Percentiles rank a stretch among this genome's conserved stretches.
Conservation (phyloP, 1,140 invertebrate species). For the Tetranychus urticae region DNA sequence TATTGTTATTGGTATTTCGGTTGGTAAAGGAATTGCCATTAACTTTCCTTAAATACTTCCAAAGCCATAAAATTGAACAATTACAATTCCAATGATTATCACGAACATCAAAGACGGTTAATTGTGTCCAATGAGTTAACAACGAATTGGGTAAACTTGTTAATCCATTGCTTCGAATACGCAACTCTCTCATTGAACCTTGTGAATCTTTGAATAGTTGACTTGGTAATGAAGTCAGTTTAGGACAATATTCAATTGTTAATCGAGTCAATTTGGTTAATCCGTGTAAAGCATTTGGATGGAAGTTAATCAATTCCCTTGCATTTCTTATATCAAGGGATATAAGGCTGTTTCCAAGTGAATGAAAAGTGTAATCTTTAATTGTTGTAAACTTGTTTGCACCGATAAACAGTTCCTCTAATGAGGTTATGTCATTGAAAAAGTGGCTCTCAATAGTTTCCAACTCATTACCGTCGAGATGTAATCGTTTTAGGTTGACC, state of each 20-base stretch:
- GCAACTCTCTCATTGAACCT: constrained; percentile 38
- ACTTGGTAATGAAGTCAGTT: constrained; percentile 27
- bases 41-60: constrained; percentile 25
- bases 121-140: constrained; percentile 6
- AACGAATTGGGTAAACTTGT: constrained; percentile 4
- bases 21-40: neutral
- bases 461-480: constrained; percentile 51
- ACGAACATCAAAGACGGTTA: constrained; percentile 27
- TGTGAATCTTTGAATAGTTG: constrained; percentile 41
- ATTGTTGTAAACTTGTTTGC: constrained; percentile 11
- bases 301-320: constrained; percentile 16
- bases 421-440: constrained; percentile 29
- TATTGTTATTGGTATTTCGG: too few relatives aligned
- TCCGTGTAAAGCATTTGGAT: constrained; percentile 18
- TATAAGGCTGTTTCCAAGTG: constrained; percentile 9
- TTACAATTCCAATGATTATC: constrained; percentile 65
- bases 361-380: constrained; percentile 8
- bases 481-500: constrained; percentile 39
- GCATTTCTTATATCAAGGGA: constrained; percentile 16
- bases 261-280: constrained; percentile 34
- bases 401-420: constrained; percentile 14
- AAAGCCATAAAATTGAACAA: constrained; percentile 60
- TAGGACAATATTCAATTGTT: constrained; percentile 27
- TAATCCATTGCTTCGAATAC: constrained; percentile 13
- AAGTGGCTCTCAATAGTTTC: constrained; percentile 44